A percentile compares a stretch with the other conserved stretches of the same genome.
These are phyloP conservation scores for Lepidurus packardi DNA, from an alignment of 1,140 invertebrate genomes.

Conservation along the genomic window DNA sequence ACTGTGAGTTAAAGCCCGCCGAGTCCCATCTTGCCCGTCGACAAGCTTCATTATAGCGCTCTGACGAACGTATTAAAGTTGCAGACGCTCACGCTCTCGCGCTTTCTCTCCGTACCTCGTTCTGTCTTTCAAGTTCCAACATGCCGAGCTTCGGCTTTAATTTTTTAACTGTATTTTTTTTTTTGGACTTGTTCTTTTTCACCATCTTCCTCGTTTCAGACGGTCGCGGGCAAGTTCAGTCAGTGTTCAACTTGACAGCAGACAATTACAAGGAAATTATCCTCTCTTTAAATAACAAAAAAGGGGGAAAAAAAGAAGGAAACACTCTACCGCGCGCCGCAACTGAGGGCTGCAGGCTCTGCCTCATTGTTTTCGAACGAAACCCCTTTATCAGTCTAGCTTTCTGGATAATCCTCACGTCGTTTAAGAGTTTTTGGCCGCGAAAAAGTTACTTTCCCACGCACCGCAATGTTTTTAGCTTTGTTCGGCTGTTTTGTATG, in stretches of 20 bases:
- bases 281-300: neutral
- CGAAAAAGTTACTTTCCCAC: conserved; percentile 7
- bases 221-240: neutral
- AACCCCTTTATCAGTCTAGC: neutral
- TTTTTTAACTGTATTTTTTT: neutral
- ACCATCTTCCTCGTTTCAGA: neutral
- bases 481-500: neutral
- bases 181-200: neutral
- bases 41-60: conserved; percentile 15
- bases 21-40: conserved; percentile 12
- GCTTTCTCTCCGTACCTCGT: neutral
- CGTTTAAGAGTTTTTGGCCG: conserved; percentile 4
- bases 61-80: conserved; percentile 16
- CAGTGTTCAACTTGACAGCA: conserved; percentile 15
- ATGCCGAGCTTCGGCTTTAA: neutral
- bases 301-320: neutral
- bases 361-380: neutral
- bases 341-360: neutral
- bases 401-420: neutral
- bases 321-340: neutral
- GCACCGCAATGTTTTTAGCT: neutral
- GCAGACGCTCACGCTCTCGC: conserved; percentile 16
- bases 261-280: conserved; percentile 19
- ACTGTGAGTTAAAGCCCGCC: neutral
- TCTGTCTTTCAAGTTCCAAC: neutral